A percentile compares a stretch with the other conserved stretches of the same genome.
Evolutionary conservation across 2,888 invertebrate species (phyloP).

Genomic region (Erebia epiphron): DNA sequence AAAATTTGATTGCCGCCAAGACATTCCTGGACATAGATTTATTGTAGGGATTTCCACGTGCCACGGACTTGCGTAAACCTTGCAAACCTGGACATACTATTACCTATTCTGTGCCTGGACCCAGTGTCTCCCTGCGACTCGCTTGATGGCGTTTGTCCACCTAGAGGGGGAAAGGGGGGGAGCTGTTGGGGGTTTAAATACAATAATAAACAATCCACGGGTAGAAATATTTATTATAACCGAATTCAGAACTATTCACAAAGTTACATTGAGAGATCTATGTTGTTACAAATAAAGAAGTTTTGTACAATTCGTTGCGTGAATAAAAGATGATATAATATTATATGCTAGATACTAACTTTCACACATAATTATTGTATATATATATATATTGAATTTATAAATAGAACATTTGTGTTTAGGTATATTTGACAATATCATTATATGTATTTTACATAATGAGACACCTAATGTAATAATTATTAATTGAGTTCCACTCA

Average conservation of each 20-base stretch:
- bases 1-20: too few relatives aligned
- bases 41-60: too few relatives aligned
- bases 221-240: conserved; percentile 60
- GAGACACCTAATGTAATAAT: too few relatives aligned
- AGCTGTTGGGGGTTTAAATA: neutral
- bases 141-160: too few relatives aligned
- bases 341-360: neutral
- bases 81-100: too few relatives aligned
- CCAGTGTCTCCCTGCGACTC: too few relatives aligned
- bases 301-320: conserved; percentile 36
- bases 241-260: conserved; percentile 54
- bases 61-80: too few relatives aligned
- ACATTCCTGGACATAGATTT: too few relatives aligned
- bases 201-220: conserved; percentile 40
- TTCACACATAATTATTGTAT: neutral
- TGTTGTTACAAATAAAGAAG: conserved; percentile 28
- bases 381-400: too few relatives aligned
- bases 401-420: neutral
- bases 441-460: neutral
- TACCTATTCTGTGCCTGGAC: too few relatives aligned
- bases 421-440: neutral
- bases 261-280: conserved; percentile 25
- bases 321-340: conserved; percentile 10
- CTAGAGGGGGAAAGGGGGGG: too few relatives aligned
- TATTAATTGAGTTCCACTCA: too few relatives aligned